Evolutionary conservation across 2,113 vertebrate genomes (phyloP), one percentile per base, ranked within the genome.

Genomic region (Emydocephalus ijimae): DNA sequence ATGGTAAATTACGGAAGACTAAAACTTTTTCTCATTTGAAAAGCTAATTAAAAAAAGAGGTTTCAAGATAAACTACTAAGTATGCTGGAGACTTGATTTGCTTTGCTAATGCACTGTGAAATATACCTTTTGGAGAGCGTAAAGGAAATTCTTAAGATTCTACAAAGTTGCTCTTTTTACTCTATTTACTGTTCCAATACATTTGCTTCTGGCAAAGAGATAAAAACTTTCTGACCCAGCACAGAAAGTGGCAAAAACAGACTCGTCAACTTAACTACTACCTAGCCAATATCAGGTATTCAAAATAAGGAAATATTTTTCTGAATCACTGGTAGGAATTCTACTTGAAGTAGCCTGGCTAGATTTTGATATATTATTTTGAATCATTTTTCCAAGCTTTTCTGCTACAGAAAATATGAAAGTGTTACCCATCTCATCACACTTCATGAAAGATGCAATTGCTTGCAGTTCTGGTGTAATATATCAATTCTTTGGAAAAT

Each of bases 1-100:
- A 92, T 94, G 93, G 96, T 95, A 96, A 89, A 85, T 59, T 43
- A 52, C 12, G 23, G 21, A 69, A 57, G 11, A 1, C 93, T 54
- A 52, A 95, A 93, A 0, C 3, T 6, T 54, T 50, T 87, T 52
- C 85, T 59, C n/a, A 15, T 21, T 64, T 81, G 24, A 81, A 89
- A 91, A 64, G 26, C 18, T 14, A 88, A 92, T 7, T 85, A 54
- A 48, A 87, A 87, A 11, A 87, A 74, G 18, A 52, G 3, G 18
- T 18, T 86, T 86, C 52, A 21, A 23, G 4, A n/a, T 48, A 59
- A 56, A 24, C 14, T 57, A 85, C 59, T 15, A 61, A 29, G 15
- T 15, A 34, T 45, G 56, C 26, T 50, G 64, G 39, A 92, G 26
- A 85, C 39, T 85, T 24, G 6, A 81, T 3, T 54, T 39, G 14